Evolutionary conservation across 2,888 invertebrate genomes (phyloP), one percentile per base, ranked within the genome.

Genomic region (Diarsia mendica): DNA sequence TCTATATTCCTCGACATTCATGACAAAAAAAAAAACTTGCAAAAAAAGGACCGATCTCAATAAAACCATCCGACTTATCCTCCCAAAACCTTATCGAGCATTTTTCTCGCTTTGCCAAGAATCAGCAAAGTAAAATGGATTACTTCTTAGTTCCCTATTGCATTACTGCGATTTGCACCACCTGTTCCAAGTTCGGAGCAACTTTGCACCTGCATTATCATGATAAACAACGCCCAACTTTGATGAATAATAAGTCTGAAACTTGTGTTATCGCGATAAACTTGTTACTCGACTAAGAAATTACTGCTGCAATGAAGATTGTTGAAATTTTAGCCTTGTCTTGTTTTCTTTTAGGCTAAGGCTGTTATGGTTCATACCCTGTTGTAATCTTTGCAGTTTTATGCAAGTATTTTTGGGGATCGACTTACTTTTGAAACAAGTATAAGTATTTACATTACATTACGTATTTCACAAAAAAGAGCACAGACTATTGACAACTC

Each of bases 51-150:
- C 13, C 9, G 23, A 20, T 49, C 23, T 60, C 60, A 80, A 70
- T 39, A 55, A 61, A 79, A 63, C 15, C 28, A 64, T 33, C 48
- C 20, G 33, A 61, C 23, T 48, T 48, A 53, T 58, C 3, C 18
- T 49, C 58, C 0, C 23, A 48, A 74, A 5, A 67, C 18, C n/a
- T 53, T 58, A 83, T 82, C 67, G 67, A 63, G 1, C 63, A 28
- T 61, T n/a, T 72, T 66, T 39, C 67, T 66, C 51, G 73, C 23
- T 55, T 13, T 13, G 60, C 67, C 69, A 81, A 84, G 75, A 73
- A 78, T 79, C 80, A 84, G 82, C 80, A 55, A 83, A 85, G 80
- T 87, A 84, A 78, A 84, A 84, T 85, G 87, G 87, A 87, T 87
- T 79, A 76, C 79, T 77, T 77, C 72, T 71, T 60, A 84, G 77